Evolutionary conservation across 2,888 invertebrate genomes (phyloP).

Genomic region (Camponotus fellah): DNA sequence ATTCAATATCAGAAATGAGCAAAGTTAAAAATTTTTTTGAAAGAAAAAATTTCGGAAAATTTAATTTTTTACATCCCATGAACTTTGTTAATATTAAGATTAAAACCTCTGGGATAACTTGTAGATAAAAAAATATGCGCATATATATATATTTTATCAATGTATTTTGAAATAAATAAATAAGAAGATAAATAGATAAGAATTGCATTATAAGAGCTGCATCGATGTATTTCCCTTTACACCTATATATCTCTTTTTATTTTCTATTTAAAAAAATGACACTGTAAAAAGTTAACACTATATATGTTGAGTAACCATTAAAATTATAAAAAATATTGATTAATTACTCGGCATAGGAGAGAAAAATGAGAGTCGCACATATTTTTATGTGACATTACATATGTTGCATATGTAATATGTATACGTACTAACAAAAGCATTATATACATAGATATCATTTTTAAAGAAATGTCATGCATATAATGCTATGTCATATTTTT

Average conservation of each 20-base stretch:
- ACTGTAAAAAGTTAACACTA: neutral
- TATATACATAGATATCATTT: neutral
- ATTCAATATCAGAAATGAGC: neutral
- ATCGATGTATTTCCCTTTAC: neutral
- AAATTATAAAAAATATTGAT: slow-evolving; percentile 3
- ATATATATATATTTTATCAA: slow-evolving; percentile 66
- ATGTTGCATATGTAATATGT: no score
- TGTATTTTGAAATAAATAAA: slow-evolving; percentile 33
- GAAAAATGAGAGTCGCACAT: neutral
- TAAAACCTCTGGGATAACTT: slow-evolving; percentile 37
- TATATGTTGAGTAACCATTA: neutral
- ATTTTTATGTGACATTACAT: neutral
- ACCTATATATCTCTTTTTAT: neutral
- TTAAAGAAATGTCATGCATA: neutral
- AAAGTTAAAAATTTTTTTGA: neutral
- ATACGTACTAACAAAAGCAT: neutral
- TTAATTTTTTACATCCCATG: neutral
- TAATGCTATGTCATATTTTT: neutral
- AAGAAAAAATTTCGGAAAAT: neutral
- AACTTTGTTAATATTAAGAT: neutral
- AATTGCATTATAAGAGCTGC: slow-evolving; percentile 21
- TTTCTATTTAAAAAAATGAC: neutral
- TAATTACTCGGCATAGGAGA: neutral
- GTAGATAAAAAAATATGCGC: slow-evolving; percentile 26
- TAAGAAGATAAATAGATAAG: slow-evolving; percentile 10